Evolutionary conservation across 1,140 invertebrate genomes (phyloP), one percentile per base, ranked within the genome.

Genomic region (Watersipora subatra): DNA sequence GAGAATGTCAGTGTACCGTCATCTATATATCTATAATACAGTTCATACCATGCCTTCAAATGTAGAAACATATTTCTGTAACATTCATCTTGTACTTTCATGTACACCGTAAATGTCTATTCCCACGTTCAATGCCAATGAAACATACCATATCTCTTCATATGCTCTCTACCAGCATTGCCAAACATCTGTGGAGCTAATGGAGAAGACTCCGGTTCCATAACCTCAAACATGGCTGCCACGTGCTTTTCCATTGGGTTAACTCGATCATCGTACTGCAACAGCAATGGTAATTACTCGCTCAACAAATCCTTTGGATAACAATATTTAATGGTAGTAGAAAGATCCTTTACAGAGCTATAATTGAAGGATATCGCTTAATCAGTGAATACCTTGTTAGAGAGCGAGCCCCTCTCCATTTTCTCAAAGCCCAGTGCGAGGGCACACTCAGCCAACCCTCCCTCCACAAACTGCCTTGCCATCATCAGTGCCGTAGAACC

Each of bases 381-480:
- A n/a, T n/a, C n/a, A n/a, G n/a, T 46, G 7, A 61, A 64, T 73
- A 87, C 86, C 81, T 87, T 88, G 0, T 85, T 83, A 20, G 84
- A 83, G 1, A 98, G 81, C 19, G 94, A 93, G 0, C 95, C 96
- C 58, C 85, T 84, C 71, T 94, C 87, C 96, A 99, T 99, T 81
- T 97, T 98, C 75, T 99, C 96, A 79, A 98, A 99, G 2, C 96
- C 96, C 57, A 97, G 75, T 22, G 93, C 95, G 46, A 99, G 78
- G 0, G 90, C 88, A 77, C 95, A 93, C 74, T 97, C 87, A 20
- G 86, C 84, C 69, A 86, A 83, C 15, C 91, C 80, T 78, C 88
- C 85, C 81, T 93, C 87, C 22, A 99, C 83, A 7, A 96, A 84
- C 77, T 97, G 91, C 75, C 94, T 94, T 0, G 87, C 93, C 73